These are phyloP conservation scores for Scelioninae gen. 1 DNA, from an alignment of 2,888 invertebrate genomes.

Conservation along the genomic window DNA sequence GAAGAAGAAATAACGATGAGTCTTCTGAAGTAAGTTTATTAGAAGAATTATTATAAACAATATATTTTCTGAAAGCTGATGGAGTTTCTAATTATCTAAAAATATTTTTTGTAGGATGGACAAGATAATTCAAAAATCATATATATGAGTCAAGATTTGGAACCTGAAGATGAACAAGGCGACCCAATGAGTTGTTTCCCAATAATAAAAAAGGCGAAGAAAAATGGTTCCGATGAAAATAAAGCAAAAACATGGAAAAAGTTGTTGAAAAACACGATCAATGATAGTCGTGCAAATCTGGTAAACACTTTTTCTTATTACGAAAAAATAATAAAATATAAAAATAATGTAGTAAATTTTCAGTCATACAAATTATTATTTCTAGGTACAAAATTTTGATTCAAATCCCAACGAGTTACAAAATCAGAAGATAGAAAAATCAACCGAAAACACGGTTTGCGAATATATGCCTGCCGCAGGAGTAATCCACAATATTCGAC, in stretches of 20 bases:
- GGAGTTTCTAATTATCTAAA: too few relatives aligned
- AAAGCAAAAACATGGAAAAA: slow-evolving; percentile 23
- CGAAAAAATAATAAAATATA: too few relatives aligned
- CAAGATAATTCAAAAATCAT: slow-evolving; percentile 70
- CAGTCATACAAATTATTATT: neutral
- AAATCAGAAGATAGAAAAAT: neutral
- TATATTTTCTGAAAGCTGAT: too few relatives aligned
- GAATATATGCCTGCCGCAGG: slow-evolving; percentile 7
- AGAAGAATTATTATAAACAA: too few relatives aligned
- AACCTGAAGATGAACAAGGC: slow-evolving; percentile 40
- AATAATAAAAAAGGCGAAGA: slow-evolving; percentile 54
- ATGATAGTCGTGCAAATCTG: neutral
- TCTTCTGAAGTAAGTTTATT: slow-evolving; percentile 22
- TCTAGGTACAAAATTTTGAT: neutral
- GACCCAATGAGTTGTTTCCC: slow-evolving; percentile 51
- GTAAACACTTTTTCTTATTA: too few relatives aligned
- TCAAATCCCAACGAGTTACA: neutral
- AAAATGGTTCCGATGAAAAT: slow-evolving; percentile 2
- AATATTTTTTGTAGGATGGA: slow-evolving; percentile 17
- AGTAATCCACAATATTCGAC: slow-evolving; percentile 36
- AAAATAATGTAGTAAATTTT: too few relatives aligned
- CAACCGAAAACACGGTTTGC: slow-evolving; percentile 4
- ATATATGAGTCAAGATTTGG: slow-evolving; percentile 70
- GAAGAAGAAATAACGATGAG: slow-evolving; percentile 71
- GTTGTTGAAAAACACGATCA: neutral